A percentile compares a stretch with the other conserved stretches of the same genome.
Conservation (phyloP, 2,888 invertebrate genomes). For the Diloba caeruleocephala region DNA sequence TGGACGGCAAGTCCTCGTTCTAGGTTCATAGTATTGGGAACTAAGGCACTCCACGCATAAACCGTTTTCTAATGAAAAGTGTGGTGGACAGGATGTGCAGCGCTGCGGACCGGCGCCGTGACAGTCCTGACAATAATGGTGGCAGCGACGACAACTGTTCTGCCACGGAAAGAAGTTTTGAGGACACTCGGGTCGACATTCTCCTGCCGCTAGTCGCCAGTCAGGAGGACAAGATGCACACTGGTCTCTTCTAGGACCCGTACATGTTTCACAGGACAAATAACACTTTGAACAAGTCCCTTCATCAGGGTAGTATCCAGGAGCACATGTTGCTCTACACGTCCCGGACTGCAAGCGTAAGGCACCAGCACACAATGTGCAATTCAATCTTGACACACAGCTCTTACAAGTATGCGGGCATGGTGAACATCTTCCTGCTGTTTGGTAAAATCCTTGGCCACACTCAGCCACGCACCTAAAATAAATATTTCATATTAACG, state of each 20-base stretch:
- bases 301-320: slow-evolving; percentile 95
- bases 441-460: slow-evolving; percentile 93
- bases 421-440: slow-evolving; percentile 92
- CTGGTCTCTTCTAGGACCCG: slow-evolving; percentile 94
- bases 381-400: slow-evolving; percentile 94
- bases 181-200: slow-evolving; percentile 95
- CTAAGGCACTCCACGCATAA: slow-evolving; percentile 93
- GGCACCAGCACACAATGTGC: slow-evolving; percentile 93
- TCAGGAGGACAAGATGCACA: slow-evolving; percentile 94
- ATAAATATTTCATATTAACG: slow-evolving; percentile 55
- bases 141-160: slow-evolving; percentile 95
- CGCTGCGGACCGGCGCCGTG: slow-evolving; percentile 93
- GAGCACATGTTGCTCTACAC: slow-evolving; percentile 93
- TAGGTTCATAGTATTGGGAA: slow-evolving; percentile 92
- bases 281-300: slow-evolving; percentile 95
- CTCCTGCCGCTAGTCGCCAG: slow-evolving; percentile 94
- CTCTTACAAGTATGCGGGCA: slow-evolving; percentile 94
- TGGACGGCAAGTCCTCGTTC: slow-evolving; percentile 91
- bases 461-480: slow-evolving; percentile 93
- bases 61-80: slow-evolving; percentile 92
- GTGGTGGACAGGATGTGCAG: slow-evolving; percentile 92
- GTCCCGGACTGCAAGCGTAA: slow-evolving; percentile 95
- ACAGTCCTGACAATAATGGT: slow-evolving; percentile 96
- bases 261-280: slow-evolving; percentile 94
- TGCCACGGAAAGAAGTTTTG: slow-evolving; percentile 95